Evolutionary conservation across 2,888 invertebrate species (phyloP).

Genomic region (Diadegma fenestrale): DNA sequence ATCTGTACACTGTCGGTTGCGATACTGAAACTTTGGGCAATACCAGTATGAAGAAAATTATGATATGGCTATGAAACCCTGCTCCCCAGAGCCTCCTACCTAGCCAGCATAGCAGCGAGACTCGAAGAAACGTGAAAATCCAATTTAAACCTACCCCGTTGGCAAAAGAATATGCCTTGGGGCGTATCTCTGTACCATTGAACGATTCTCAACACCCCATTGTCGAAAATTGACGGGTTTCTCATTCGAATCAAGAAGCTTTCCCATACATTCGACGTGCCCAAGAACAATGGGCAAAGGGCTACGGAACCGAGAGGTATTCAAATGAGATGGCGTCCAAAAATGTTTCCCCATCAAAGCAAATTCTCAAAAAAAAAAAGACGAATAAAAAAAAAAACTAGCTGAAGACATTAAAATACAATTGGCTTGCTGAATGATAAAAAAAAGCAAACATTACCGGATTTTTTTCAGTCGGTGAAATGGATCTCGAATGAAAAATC

Average conservation of each 20-base stretch:
- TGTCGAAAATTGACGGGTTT: conserved; percentile 73
- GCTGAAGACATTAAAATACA: not conserved
- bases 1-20: not conserved
- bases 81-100: conserved; percentile 17
- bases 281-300: conserved; percentile 1
- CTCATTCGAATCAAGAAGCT: conserved; percentile 71
- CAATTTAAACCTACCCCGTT: conserved; percentile 73
- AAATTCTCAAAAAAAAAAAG: not conserved
- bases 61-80: conserved; percentile 22
- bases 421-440: not conserved
- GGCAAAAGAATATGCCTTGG: conserved; percentile 36
- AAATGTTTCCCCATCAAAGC: not conserved
- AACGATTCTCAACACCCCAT: conserved; percentile 76
- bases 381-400: not conserved
- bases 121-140: conserved; percentile 77
- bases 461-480: not conserved
- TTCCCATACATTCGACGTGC: not conserved
- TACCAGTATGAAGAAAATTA: not conserved
- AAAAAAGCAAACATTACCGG: not conserved
- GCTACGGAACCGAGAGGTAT: not conserved
- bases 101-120: conserved; percentile 63
- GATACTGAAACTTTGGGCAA: conserved; percentile 10
- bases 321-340: not conserved
- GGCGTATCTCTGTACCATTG: conserved; percentile 17
- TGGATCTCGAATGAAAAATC: not conserved